Evolutionary conservation across 2,113 vertebrate species (phyloP).

Genomic region (Orycteropus afer): DNA sequence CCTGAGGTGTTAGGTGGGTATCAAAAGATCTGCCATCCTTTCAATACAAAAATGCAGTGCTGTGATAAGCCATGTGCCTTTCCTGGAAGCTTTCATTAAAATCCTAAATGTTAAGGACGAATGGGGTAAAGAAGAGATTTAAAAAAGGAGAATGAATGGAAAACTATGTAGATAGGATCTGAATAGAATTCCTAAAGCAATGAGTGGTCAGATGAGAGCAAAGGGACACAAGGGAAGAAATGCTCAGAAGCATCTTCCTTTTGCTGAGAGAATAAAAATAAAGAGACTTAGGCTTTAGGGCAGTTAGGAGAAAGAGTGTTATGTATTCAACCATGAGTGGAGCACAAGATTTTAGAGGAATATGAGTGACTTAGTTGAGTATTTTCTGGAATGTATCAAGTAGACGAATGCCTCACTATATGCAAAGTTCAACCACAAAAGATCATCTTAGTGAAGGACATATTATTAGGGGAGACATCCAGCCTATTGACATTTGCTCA

Average conservation of each 20-base stretch:
- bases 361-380: conserved; percentile 37
- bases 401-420: conserved; percentile 33
- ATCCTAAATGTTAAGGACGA: not conserved
- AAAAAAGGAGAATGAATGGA: not conserved
- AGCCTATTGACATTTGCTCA: conserved; percentile 67
- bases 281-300: not conserved
- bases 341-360: conserved; percentile 36
- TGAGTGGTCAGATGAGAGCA: not conserved
- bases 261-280: conserved; percentile 23
- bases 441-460: conserved; percentile 53
- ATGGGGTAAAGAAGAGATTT: not conserved
- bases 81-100: not conserved
- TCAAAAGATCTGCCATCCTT: not conserved
- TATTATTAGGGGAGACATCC: conserved; percentile 49
- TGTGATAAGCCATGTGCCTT: rapidly evolving
- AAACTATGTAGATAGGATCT: not conserved
- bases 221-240: not conserved
- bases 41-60: not conserved
- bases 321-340: not conserved
- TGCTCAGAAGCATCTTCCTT: not conserved
- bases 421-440: conserved; percentile 60
- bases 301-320: not conserved
- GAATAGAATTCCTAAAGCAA: not conserved
- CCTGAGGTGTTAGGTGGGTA: rapidly evolving
- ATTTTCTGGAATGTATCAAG: conserved; percentile 61